Evolutionary conservation across 2,113 vertebrate species (phyloP).

Genomic region (Leptosomus discolor): DNA sequence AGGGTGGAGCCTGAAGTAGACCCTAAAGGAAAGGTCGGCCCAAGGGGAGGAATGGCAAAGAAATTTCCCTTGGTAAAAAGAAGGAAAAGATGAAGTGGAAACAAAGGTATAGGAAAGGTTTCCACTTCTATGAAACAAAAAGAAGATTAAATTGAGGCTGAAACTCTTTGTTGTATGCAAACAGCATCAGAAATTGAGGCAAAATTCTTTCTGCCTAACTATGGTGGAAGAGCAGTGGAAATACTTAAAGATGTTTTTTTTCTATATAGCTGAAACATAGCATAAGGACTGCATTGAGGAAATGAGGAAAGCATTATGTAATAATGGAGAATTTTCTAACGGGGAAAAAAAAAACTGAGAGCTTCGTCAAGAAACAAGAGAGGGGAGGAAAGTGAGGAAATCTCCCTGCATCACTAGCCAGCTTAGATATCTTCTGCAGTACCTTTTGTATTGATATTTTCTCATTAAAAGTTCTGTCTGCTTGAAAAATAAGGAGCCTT

Average conservation of each 20-base stretch:
- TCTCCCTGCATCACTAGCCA: not conserved
- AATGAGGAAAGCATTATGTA: not conserved
- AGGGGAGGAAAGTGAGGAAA: not conserved
- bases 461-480: not conserved
- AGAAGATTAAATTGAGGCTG: not conserved
- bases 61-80: not conserved
- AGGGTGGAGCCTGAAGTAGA: not conserved
- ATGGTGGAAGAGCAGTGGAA: not conserved
- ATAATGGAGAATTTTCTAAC: not conserved
- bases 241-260: not conserved
- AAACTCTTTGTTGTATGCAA: not conserved
- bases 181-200: not conserved
- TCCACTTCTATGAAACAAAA: not conserved
- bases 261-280: not conserved
- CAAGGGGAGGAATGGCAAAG: not conserved
- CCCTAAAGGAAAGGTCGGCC: not conserved
- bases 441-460: not conserved
- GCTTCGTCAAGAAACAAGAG: not conserved
- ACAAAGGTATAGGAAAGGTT: not conserved
- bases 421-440: not conserved
- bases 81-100: not conserved
- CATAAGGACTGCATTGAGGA: not conserved
- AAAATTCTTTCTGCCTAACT: not conserved
- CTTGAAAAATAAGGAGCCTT: not conserved
- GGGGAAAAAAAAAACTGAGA: not conserved